Evolutionary conservation across 2,113 vertebrate species (phyloP).

Genomic region (Catharus minimus): DNA sequence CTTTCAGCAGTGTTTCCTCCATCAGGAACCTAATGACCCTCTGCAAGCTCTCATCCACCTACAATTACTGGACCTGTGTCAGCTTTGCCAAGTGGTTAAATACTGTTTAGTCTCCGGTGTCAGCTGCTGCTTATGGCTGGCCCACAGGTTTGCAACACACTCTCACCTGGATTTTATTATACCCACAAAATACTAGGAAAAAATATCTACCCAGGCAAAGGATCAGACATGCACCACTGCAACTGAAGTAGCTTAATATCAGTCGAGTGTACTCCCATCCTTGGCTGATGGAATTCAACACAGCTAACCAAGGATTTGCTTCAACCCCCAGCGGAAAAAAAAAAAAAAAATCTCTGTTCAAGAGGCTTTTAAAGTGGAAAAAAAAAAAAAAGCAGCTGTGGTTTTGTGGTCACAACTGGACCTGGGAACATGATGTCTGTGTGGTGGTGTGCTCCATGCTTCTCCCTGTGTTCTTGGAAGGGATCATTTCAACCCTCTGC

Average conservation of each 20-base stretch:
- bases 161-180: neutral
- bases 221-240: neutral
- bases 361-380: neutral
- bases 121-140: neutral
- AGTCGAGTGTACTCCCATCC: neutral
- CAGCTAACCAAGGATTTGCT: neutral
- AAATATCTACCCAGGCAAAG: neutral
- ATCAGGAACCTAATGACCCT: slow-evolving; percentile 45
- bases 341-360: neutral
- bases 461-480: neutral
- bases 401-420: slow-evolving; percentile 17
- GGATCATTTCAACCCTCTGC: neutral
- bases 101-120: neutral
- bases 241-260: neutral
- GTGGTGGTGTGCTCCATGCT: neutral
- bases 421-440: neutral
- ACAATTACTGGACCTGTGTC: neutral
- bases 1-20: slow-evolving; percentile 54
- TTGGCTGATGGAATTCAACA: neutral
- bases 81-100: slow-evolving; percentile 41
- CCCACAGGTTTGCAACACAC: neutral
- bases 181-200: neutral
- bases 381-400: neutral
- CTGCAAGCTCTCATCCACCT: slow-evolving; percentile 28
- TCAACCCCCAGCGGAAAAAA: neutral